phyloP scores from a whole-genome alignment of 2,797 vertebrate species.

The Sardinella longiceps region DNA sequence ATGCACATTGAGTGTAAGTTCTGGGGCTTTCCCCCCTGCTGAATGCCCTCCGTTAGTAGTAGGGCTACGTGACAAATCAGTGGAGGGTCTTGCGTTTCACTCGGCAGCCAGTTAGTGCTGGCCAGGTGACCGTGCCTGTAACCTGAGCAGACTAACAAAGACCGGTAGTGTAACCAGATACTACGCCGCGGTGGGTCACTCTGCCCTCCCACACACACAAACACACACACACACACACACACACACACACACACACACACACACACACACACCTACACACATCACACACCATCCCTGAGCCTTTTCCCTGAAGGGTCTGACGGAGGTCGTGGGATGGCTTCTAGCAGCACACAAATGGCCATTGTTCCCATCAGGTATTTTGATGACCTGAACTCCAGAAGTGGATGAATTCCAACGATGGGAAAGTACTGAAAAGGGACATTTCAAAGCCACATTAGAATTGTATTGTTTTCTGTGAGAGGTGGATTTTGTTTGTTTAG shows the following conservation, averaged over 20 bases:
- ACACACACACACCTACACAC: background rate
- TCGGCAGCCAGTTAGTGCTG: slow-evolving; percentile 4
- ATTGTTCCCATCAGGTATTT: slow-evolving; percentile 27
- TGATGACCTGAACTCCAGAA: background rate
- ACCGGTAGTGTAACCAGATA: slow-evolving; percentile 48
- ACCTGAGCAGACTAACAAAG: slow-evolving; percentile 48
- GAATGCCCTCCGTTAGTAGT: slow-evolving; percentile 1
- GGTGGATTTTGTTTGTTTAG: background rate
- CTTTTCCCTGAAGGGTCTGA: background rate
- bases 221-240: background rate
- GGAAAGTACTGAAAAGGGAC: background rate
- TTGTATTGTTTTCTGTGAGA: background rate
- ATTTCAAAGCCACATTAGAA: background rate
- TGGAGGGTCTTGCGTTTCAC: slow-evolving; percentile 32
- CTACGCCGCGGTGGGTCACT: slow-evolving; percentile 6
- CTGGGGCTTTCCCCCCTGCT: background rate
- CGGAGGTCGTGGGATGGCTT: background rate
- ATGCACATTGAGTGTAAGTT: background rate
- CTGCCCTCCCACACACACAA: background rate
- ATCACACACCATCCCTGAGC: background rate
- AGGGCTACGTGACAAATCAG: background rate
- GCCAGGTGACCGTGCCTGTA: slow-evolving; percentile 46
- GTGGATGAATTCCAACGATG: background rate
- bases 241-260: background rate
- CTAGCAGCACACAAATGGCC: background rate